A percentile compares a stretch with the other conserved stretches of the same genome.
Evolutionary conservation across 2,113 vertebrate genomes (phyloP).

Genomic region (Odocoileus hemionus): DNA sequence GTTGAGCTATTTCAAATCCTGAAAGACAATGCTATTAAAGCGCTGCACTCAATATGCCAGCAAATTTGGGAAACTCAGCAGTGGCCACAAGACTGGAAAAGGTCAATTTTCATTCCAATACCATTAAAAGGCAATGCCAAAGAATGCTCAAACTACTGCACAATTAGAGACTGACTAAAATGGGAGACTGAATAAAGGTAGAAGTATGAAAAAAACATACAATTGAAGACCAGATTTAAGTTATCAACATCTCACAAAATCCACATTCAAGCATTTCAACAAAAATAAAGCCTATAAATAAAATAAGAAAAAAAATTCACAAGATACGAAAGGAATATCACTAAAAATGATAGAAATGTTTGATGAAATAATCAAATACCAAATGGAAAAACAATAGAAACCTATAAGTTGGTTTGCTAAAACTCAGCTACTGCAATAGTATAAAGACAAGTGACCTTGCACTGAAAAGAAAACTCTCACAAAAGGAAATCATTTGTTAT

Average conservation of each 20-base stretch:
- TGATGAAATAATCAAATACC: neutral
- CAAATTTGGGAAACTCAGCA: too few relatives aligned
- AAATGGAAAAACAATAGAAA: neutral
- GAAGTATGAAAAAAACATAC: neutral
- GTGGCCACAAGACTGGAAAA: too few relatives aligned
- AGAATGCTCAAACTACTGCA: too few relatives aligned
- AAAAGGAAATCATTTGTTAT: neutral
- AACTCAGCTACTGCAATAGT: neutral
- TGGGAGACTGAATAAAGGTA: neutral
- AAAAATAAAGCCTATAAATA: neutral
- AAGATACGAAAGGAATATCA: neutral
- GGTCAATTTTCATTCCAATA: too few relatives aligned
- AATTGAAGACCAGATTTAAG: neutral
- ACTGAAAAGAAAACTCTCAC: neutral
- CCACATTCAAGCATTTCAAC: neutral
- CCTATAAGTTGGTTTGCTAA: neutral
- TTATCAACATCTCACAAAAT: neutral
- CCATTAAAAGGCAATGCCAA: too few relatives aligned
- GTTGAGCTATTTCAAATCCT: too few relatives aligned
- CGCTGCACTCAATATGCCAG: too few relatives aligned
- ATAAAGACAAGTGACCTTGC: neutral
- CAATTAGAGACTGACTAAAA: neutral
- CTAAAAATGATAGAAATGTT: neutral
- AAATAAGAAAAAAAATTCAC: neutral
- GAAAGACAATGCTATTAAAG: too few relatives aligned